phyloP scores from a whole-genome alignment of 1,140 invertebrate genomes.

The Drosophila quadrilineata region DNA sequence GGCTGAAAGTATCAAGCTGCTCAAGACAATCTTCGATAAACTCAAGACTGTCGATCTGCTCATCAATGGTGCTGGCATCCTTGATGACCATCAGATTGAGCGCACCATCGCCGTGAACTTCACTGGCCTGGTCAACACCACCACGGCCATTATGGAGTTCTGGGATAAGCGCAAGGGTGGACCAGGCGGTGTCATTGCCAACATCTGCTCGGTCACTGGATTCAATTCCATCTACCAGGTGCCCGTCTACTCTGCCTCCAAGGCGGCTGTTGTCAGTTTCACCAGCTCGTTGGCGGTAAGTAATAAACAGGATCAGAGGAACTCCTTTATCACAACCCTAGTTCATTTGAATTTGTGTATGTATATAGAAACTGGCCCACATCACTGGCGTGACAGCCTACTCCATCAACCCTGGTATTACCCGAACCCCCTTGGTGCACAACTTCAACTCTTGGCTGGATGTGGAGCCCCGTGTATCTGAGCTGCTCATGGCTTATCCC shows the following conservation, averaged over 20 bases:
- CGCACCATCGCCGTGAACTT: slow-evolving; percentile 77
- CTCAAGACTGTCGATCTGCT: slow-evolving; percentile 68
- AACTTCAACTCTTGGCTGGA: slow-evolving; percentile 72
- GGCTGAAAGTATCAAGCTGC: slow-evolving; percentile 46
- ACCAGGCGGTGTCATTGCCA: slow-evolving; percentile 85
- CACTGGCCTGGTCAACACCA: slow-evolving; percentile 71
- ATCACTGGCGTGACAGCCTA: slow-evolving; percentile 64
- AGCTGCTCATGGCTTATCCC: slow-evolving; percentile 52
- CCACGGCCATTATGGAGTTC: slow-evolving; percentile 64
- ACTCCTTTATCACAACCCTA: neutral
- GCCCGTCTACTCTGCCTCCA: slow-evolving; percentile 82
- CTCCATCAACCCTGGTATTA: slow-evolving; percentile 67
- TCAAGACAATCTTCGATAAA: slow-evolving; percentile 59
- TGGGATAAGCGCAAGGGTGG: slow-evolving; percentile 85
- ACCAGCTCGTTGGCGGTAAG: slow-evolving; percentile 79
- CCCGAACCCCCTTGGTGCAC: slow-evolving; percentile 54
- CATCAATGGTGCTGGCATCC: slow-evolving; percentile 74
- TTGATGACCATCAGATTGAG: slow-evolving; percentile 69
- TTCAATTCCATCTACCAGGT: slow-evolving; percentile 77
- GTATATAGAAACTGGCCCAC: slow-evolving; percentile 43
- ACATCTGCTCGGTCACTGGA: slow-evolving; percentile 85
- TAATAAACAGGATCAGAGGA: neutral
- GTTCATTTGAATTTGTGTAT: neutral
- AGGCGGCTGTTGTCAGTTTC: slow-evolving; percentile 82
- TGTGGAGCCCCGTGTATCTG: slow-evolving; percentile 59